Evolutionary conservation across 1,140 invertebrate species (phyloP).

Genomic region (Adelges cooleyi): DNA sequence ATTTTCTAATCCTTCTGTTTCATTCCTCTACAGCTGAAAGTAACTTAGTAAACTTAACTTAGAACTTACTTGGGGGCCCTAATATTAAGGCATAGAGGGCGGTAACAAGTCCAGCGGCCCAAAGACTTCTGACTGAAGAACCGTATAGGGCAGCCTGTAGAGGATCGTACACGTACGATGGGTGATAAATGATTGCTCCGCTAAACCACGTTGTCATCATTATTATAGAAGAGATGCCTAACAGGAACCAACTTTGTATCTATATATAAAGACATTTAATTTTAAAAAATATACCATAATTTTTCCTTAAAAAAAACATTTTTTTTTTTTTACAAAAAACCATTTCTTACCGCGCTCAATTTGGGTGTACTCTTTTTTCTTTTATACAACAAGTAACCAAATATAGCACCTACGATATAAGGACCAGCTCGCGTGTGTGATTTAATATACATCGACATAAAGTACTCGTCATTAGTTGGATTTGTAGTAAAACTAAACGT

Average conservation of each 20-base stretch:
- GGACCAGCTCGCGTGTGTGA: constrained; percentile 51
- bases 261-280: not conserved
- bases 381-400: constrained; percentile 37
- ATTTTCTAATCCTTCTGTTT: too few species aligned
- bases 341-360: not conserved
- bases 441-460: constrained; percentile 51
- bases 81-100: constrained; percentile 30
- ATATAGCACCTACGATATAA: constrained; percentile 38
- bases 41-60: too few species aligned
- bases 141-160: constrained; percentile 32
- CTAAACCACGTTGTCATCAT: constrained; percentile 30
- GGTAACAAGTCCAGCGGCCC: constrained; percentile 32
- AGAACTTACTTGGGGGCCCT: constrained; percentile 31
- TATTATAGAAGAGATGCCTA: constrained; percentile 1
- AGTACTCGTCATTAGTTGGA: constrained; percentile 42
- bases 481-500: constrained; percentile 31
- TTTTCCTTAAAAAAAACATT: not conserved
- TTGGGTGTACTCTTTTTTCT: constrained; percentile 17
- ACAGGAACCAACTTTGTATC: constrained; percentile 1
- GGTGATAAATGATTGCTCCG: constrained; percentile 31
- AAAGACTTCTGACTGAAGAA: constrained; percentile 28
- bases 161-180: constrained; percentile 29
- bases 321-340: not conserved
- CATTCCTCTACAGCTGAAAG: too few species aligned
- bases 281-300: not conserved